Conservation (phyloP, 2,113 vertebrate genomes). For the Hydrochoerus hydrochaeris region DNA sequence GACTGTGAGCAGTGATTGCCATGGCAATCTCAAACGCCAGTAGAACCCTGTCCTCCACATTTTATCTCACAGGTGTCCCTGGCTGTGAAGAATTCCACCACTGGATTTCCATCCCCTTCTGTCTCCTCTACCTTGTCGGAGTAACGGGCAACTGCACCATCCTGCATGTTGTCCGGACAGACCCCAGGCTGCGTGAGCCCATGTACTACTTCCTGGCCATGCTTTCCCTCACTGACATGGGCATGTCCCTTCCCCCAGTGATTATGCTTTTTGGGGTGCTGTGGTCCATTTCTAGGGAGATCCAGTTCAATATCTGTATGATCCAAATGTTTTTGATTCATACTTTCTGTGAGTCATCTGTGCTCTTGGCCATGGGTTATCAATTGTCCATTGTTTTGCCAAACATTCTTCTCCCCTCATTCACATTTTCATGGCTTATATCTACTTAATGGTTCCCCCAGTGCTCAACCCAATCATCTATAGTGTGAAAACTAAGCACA, state of each 20-base stretch:
- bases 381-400: slow-evolving; percentile 58
- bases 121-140: slow-evolving; percentile 20
- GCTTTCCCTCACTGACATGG: slow-evolving; percentile 72
- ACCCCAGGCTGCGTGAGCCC: slow-evolving; percentile 61
- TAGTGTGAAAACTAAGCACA: slow-evolving; percentile 70
- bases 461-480: slow-evolving; percentile 72
- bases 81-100: slow-evolving; percentile 68
- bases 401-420: slow-evolving; percentile 44
- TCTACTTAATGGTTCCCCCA: slow-evolving; percentile 63
- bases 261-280: slow-evolving; percentile 61
- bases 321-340: slow-evolving; percentile 68
- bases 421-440: slow-evolving; percentile 62
- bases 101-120: slow-evolving; percentile 69
- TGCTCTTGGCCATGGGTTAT: slow-evolving; percentile 35
- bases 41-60: slow-evolving; percentile 3
- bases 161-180: background rate
- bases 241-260: slow-evolving; percentile 65
- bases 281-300: slow-evolving; percentile 72
- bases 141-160: slow-evolving; percentile 58
- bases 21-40: slow-evolving; percentile 54
- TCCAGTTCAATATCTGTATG: slow-evolving; percentile 65
- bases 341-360: slow-evolving; percentile 63
- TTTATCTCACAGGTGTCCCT: slow-evolving; percentile 71
- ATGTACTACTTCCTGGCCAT: slow-evolving; percentile 75
- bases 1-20: background rate